A percentile compares a stretch with the other conserved stretches of the same genome.
Conservation (phyloP, 1,140 invertebrate genomes). For the Cepaea nemoralis region DNA sequence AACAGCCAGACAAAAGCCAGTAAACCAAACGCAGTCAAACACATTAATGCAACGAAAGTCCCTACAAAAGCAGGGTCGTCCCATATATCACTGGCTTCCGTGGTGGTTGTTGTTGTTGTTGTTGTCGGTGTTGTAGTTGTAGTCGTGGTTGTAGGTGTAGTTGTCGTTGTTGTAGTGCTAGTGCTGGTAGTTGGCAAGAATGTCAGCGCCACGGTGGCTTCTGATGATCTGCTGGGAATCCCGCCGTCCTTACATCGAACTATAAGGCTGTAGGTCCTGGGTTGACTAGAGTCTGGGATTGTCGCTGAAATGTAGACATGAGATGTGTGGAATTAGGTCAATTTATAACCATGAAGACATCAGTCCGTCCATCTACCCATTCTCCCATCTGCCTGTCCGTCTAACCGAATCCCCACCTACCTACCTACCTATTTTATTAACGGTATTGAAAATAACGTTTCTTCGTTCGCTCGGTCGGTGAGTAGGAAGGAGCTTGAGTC, state of each 20-base stretch:
- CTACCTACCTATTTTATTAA: no score
- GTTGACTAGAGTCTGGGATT: slow-evolving; percentile 34
- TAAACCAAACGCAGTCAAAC: slow-evolving; percentile 23
- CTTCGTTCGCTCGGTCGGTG: no score
- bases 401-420: no score
- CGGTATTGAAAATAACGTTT: no score
- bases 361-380: no score
- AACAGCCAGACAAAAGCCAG: not conserved
- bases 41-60: slow-evolving; percentile 42
- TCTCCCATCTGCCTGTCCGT: no score
- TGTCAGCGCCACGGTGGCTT: slow-evolving; percentile 38
- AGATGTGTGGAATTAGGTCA: no score
- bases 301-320: no score
- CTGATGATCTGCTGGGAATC: slow-evolving; percentile 28
- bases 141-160: slow-evolving; percentile 42
- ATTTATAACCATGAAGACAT: no score
- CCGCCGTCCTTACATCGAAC: slow-evolving; percentile 45
- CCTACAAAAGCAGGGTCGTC: slow-evolving; percentile 38
- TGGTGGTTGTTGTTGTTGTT: slow-evolving; percentile 23
- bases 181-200: slow-evolving; percentile 43
- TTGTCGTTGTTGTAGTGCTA: slow-evolving; percentile 46
- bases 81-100: slow-evolving; percentile 31
- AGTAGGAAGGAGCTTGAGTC: no score
- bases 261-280: slow-evolving; percentile 40
- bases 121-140: slow-evolving; percentile 38